Evolutionary conservation across 2,888 invertebrate species (phyloP).

Genomic region (Limenitis camilla): DNA sequence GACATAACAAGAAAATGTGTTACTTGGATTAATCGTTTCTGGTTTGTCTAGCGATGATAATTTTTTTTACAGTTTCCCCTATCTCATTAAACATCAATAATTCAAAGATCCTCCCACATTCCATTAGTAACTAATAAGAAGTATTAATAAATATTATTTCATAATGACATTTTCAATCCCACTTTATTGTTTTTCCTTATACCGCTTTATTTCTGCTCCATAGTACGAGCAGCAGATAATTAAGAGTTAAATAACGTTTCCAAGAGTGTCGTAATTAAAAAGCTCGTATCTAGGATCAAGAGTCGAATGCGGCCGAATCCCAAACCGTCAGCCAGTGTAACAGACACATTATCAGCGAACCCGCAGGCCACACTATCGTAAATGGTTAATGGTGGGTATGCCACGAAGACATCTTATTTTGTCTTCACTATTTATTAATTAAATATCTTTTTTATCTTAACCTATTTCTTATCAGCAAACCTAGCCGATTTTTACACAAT

Average conservation of each 20-base stretch:
- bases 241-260: neutral
- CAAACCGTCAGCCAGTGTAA: conserved; percentile 2
- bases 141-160: no score
- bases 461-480: no score
- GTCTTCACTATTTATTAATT: no score
- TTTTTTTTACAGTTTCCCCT: no score
- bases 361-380: neutral
- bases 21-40: no score
- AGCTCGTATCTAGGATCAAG: neutral
- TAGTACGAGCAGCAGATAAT: neutral
- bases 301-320: conserved; percentile 4
- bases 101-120: no score
- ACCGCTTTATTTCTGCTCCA: neutral
- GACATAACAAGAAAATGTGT: no score
- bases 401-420: neutral
- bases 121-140: no score
- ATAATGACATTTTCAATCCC: neutral
- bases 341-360: conserved; percentile 4
- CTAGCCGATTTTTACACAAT: no score
- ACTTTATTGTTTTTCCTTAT: neutral
- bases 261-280: conserved; percentile 17
- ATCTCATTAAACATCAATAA: no score
- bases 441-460: no score
- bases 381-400: neutral
- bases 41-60: no score